Base-by-base conservation (phyloP, 2,888 invertebrate genomes). In the Leistus spinibarbis region DNA sequence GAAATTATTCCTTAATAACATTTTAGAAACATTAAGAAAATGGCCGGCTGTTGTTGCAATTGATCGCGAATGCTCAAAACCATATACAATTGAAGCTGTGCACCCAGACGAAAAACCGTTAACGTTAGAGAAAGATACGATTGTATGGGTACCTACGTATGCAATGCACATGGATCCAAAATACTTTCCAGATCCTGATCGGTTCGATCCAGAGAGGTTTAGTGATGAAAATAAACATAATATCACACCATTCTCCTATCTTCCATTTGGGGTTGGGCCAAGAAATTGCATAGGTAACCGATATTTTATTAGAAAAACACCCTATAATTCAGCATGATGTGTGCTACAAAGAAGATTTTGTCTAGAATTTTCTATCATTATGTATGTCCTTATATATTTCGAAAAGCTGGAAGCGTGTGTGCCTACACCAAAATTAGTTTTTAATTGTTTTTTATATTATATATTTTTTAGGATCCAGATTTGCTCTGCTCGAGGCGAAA, bases 191-290 rank as follows among this genome's bases (percentile, higher is more conserved):
- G 79, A 86, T 1, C 87, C 54, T 13, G 56, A 54, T n/a, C 65
- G 23, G 65, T 62, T 54, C 13, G 23, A 20, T 13, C 57, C 57
- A 16, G 20, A 57, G 9, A 2, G 57, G 9, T 57, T 57, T 57
- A 57, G 57, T 20, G 57, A 57, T 57, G 57, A 57, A 3, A 57
- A 57, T 20, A 57, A n/a, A 57, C 17, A 20, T 5, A 57, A 57
- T 1, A 57, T 57, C 16, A 57, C 17, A 19, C 57, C 20, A 5
- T 3, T 20, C 10, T 84, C 85, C 0, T 87, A 86, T 65, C 77
- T 87, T 74, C 87, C 87, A 0, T 87, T 87, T 69, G 87, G 87
- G 1, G 82, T 82, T n/a, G 87, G 87, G 53, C 87, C 87, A 0
- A 79, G 87, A 54, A 85, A 84, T 79, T 88, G 87, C 76, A 85